These are phyloP conservation scores for Strix aluco DNA, from an alignment of 2,113 vertebrate genomes.

Conservation along the genomic window DNA sequence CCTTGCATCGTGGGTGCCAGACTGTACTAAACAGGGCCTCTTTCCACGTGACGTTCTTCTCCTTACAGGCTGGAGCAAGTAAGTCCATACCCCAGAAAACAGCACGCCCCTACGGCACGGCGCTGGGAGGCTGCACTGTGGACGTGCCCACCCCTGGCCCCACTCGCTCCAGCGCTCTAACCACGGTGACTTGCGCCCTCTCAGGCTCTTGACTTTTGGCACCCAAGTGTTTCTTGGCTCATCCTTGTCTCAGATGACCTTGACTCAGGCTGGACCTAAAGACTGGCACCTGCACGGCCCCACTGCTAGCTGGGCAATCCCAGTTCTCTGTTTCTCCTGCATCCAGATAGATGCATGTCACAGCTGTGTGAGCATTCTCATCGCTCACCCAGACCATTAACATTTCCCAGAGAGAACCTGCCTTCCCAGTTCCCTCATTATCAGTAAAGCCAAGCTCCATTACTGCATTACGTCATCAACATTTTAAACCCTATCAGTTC, in stretches of 20 bases:
- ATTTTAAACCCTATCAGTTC: background rate
- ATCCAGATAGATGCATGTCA: background rate
- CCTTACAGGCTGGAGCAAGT: background rate
- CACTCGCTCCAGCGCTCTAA: background rate
- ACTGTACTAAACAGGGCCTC: background rate
- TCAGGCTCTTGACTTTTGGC: background rate
- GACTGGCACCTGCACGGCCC: background rate
- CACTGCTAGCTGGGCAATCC: background rate
- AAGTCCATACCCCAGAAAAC: background rate
- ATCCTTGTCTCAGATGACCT: background rate
- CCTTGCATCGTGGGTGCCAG: rapidly evolving
- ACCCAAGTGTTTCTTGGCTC: background rate
- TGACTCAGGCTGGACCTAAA: background rate
- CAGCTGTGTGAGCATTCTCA: background rate
- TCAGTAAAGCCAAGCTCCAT: background rate
- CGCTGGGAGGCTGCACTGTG: background rate
- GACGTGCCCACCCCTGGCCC: no score
- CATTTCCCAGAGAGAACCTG: background rate
- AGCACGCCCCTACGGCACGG: background rate
- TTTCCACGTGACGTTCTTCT: background rate
- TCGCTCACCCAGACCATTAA: background rate
- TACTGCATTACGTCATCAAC: background rate
- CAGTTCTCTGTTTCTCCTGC: background rate
- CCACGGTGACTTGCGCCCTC: background rate
- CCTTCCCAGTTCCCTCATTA: background rate